These are phyloP conservation scores for Macroteleia sp. DNA, from an alignment of 2,888 invertebrate genomes.

Conservation along the genomic window DNA sequence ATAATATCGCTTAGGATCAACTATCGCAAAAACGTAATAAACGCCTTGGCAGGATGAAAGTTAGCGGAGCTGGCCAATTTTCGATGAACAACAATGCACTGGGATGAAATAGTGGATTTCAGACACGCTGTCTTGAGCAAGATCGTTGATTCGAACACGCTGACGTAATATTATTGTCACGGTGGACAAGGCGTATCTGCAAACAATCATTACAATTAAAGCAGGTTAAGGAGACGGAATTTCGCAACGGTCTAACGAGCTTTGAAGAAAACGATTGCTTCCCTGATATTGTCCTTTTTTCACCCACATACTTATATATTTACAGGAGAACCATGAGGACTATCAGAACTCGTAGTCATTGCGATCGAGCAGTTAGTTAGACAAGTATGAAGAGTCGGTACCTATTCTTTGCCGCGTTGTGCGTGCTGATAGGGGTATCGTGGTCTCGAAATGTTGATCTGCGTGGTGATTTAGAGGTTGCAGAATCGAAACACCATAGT, in stretches of 20 bases:
- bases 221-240: constrained; percentile 78
- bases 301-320: constrained; percentile 77
- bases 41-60: constrained; percentile 35
- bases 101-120: constrained; percentile 38
- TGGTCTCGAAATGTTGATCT: constrained; percentile 84
- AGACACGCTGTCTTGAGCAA: constrained; percentile 67
- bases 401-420: constrained; percentile 37
- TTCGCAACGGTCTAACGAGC: constrained; percentile 74
- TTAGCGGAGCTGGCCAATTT: constrained; percentile 15
- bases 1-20: constrained; percentile 10
- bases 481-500: too few relatives aligned
- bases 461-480: constrained; percentile 85
- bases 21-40: too few relatives aligned
- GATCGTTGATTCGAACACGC: constrained; percentile 65
- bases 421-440: constrained; percentile 20
- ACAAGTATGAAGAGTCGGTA: constrained; percentile 55
- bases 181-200: constrained; percentile 64
- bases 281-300: constrained; percentile 75
- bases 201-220: constrained; percentile 71
- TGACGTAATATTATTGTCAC: constrained; percentile 70
- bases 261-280: constrained; percentile 72
- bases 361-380: neutral
- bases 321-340: constrained; percentile 66
- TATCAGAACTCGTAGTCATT: constrained; percentile 68
- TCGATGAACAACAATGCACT: constrained; percentile 30